Evolutionary conservation across 2,888 invertebrate species (phyloP).

Genomic region (Aleiodes testaceus): DNA sequence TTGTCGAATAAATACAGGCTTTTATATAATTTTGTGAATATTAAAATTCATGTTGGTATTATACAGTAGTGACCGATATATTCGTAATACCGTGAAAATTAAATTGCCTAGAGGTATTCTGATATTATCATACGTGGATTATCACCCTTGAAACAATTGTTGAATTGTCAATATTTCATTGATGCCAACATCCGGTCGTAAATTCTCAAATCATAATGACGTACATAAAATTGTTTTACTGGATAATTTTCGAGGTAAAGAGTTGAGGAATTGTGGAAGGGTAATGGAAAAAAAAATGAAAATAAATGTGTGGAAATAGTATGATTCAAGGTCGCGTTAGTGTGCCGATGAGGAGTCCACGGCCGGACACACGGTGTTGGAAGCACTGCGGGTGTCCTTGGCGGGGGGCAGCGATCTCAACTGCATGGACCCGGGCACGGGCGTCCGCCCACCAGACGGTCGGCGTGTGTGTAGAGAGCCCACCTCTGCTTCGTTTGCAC

Average conservation of each 20-base stretch:
- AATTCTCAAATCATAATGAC: conserved; percentile 23
- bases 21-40: conserved; percentile 9
- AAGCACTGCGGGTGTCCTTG: conserved; percentile 66
- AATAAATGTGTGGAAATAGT: conserved; percentile 33
- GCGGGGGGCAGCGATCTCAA: conserved; percentile 69
- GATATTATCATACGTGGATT: conserved; percentile 39
- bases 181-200: conserved; percentile 40
- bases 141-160: conserved; percentile 39
- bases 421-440: conserved; percentile 54
- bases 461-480: conserved; percentile 42
- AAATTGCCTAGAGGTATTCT: conserved; percentile 42
- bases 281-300: conserved; percentile 6
- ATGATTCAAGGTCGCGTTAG: conserved; percentile 34
- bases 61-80: conserved; percentile 50
- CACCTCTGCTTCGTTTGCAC: conserved; percentile 25
- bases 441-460: conserved; percentile 67
- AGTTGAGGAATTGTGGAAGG: background rate
- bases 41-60: conserved; percentile 34
- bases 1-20: background rate
- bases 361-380: conserved; percentile 55
- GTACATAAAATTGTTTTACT: background rate
- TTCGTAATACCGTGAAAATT: conserved; percentile 51
- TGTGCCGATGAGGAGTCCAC: conserved; percentile 49
- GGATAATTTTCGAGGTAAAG: background rate
- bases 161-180: conserved; percentile 41